Conservation (phyloP, 2,888 invertebrate species). For the Agrilus mali region DNA sequence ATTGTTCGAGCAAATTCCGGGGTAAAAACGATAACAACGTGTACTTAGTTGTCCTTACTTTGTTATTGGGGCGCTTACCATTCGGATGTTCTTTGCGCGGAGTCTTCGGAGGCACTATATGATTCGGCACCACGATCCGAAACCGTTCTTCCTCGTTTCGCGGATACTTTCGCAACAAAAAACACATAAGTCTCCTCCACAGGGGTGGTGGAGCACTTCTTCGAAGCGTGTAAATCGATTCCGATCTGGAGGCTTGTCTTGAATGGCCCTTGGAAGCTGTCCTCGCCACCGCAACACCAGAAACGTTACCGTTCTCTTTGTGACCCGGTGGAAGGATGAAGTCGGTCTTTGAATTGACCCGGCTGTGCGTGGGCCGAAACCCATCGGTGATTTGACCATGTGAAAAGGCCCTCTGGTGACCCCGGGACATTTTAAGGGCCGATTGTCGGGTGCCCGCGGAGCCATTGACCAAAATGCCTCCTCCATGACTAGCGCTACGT, state of each 20-base stretch:
- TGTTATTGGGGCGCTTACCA: constrained; percentile 68
- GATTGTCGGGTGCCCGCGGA: constrained; percentile 44
- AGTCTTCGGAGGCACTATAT: constrained; percentile 69
- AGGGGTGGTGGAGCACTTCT: constrained; percentile 58
- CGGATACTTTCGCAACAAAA: constrained; percentile 47
- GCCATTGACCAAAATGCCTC: constrained; percentile 42
- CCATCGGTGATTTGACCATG: constrained; percentile 71
- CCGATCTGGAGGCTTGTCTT: constrained; percentile 78
- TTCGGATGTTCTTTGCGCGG: constrained; percentile 74
- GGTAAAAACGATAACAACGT: constrained; percentile 88
- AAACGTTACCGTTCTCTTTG: constrained; percentile 43
- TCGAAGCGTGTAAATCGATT: constrained; percentile 79
- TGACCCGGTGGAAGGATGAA: constrained; percentile 81
- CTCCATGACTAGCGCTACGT: constrained; percentile 78
- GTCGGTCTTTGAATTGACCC: constrained; percentile 76
- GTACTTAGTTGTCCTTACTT: constrained; percentile 90
- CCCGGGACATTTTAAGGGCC: constrained; percentile 57
- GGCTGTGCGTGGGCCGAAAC: constrained; percentile 56
- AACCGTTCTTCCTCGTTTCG: constrained; percentile 50
- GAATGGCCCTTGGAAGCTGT: constrained; percentile 56
- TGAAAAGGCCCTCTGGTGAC: constrained; percentile 75
- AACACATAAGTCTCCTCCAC: constrained; percentile 54
- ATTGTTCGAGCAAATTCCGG: constrained; percentile 92
- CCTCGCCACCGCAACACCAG: constrained; percentile 27
- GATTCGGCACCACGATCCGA: constrained; percentile 71